A percentile compares a stretch with the other conserved stretches of the same genome.
phyloP scores from a whole-genome alignment of 2,888 invertebrate genomes.

The Eupithecia centaureata region DNA sequence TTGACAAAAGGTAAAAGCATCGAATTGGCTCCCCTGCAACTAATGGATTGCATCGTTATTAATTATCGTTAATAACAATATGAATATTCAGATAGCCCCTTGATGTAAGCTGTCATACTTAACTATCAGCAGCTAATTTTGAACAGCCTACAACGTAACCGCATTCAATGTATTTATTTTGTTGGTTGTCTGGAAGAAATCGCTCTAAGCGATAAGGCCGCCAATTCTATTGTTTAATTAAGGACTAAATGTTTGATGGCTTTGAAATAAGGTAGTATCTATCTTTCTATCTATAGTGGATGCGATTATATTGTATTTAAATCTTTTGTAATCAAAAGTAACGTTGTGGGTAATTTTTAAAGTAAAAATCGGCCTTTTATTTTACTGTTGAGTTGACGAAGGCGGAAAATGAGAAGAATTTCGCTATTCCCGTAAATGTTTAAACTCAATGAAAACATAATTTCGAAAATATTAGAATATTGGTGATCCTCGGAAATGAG shows the following conservation, averaged over 20 bases:
- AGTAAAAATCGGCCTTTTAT: neutral
- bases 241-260: no score
- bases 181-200: no score
- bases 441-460: neutral
- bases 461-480: neutral
- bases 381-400: neutral
- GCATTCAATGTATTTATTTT: neutral
- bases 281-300: no score
- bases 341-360: neutral
- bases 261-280: no score
- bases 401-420: neutral
- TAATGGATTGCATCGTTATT: neutral
- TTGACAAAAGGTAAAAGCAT: neutral
- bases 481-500: neutral
- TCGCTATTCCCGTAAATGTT: neutral
- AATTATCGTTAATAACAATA: neutral
- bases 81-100: neutral
- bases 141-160: neutral
- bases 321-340: no score
- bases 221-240: no score
- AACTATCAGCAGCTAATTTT: neutral
- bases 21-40: neutral
- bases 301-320: no score
- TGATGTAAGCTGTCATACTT: neutral
- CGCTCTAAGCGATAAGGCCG: no score